Base-by-base conservation (phyloP, 2,113 vertebrate species). In the Mormyrus lacerda region DNA sequence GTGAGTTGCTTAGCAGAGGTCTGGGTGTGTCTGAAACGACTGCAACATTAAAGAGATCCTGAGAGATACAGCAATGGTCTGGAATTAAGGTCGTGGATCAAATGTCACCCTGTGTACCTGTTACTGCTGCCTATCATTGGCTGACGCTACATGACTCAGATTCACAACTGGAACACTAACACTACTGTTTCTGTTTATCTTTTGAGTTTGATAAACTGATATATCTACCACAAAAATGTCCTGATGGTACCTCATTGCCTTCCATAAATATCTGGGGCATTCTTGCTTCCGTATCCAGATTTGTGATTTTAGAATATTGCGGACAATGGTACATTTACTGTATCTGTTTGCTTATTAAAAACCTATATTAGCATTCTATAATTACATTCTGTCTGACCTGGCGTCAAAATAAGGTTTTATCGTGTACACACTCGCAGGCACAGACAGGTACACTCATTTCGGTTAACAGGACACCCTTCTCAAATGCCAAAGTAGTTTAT, bases 381-480 rank as follows among this genome's bases (percentile, higher is more conserved):
- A 83, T 93, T 94, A 92, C 92, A 92, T 92, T 91, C 92, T 90
- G 90, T 90, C 92, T 94, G 92, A 92, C 93, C 87, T 47, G 48
- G 87, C 90, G 92, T 93, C 92, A 92, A 92, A 92, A 92, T 88
- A 51, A 91, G 85, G 87, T 9, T 53, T 51, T 69, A 73, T 92
- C 90, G 1, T 4, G 50, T 83, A 11, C 42, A 45, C 51, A 84
- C 35, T 84, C n/a, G 21, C 55, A 76, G 35, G 93, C 94, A 95
- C 95, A 95, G 93, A 93, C 94, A 95, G 94, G 93, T 95, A 94
- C 93, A 94, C 94, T 94, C 93, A 94, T 95, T 94, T 93, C 90
- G 90, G 95, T 93, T 90, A 94, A 95, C 94, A 94, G 94, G 93
- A 93, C 92, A 94, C 95, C 94, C 94, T 93, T 95, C 94, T 95